A percentile compares a stretch with the other conserved stretches of the same genome.
These are phyloP conservation scores for Betta splendens DNA, from an alignment of 2,797 vertebrate species.

Conservation along the genomic window DNA sequence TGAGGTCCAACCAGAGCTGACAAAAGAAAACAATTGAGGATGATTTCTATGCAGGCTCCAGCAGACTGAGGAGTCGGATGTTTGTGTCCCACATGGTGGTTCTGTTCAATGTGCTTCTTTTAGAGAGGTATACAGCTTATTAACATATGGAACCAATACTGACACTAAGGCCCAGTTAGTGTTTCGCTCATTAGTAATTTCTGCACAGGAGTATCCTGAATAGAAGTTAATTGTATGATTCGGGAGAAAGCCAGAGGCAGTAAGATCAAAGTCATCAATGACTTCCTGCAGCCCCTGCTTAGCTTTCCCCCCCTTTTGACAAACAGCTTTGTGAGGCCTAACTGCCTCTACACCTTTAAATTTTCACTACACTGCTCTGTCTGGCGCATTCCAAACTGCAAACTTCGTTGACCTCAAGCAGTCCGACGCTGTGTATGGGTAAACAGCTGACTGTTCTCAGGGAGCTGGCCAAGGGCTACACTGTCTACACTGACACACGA, in stretches of 20 bases:
- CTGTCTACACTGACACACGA: constrained; percentile 34
- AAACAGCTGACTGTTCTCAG: constrained; percentile 32
- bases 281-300: background rate
- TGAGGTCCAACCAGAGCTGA: too few relatives aligned
- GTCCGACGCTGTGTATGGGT: constrained; percentile 24
- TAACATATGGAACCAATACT: too few relatives aligned
- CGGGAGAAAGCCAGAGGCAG: too few relatives aligned
- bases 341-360: constrained; percentile 23
- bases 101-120: background rate
- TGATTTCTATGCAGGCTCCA: too few relatives aligned
- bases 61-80: background rate
- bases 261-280: too few relatives aligned
- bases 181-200: too few relatives aligned
- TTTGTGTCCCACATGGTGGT: background rate
- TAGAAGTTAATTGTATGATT: too few relatives aligned
- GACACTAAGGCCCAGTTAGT: too few relatives aligned
- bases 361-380: background rate
- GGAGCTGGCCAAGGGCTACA: constrained; percentile 35
- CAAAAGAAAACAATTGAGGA: too few relatives aligned
- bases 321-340: constrained; percentile 41
- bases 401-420: constrained; percentile 25
- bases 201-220: too few relatives aligned
- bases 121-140: background rate
- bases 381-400: constrained; percentile 20
- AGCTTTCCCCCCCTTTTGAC: constrained; percentile 12